phyloP scores from a whole-genome alignment of 2,113 vertebrate species.

The Platysteira castanea region DNA sequence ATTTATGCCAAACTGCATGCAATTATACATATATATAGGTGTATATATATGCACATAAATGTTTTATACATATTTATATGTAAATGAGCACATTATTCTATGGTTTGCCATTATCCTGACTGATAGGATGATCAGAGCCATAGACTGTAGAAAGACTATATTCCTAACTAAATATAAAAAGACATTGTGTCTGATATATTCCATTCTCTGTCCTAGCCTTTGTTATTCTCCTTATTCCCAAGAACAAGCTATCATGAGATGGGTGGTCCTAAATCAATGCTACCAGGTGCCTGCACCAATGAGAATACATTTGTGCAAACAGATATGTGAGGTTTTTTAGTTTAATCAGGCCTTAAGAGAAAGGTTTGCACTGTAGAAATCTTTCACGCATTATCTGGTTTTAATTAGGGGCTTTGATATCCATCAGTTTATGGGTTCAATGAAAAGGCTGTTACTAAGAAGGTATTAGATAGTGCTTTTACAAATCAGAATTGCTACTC shows the following conservation, averaged over 20 bases:
- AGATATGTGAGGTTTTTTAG: not conserved
- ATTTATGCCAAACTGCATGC: not conserved
- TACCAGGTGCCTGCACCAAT: not conserved
- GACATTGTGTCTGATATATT: not conserved
- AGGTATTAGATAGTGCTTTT: not conserved
- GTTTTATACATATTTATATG: not conserved
- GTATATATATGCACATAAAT: not conserved
- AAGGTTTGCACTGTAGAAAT: not conserved
- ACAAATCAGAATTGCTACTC: not conserved
- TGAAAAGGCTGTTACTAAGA: not conserved
- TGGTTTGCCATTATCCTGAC: not conserved
- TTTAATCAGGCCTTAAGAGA: not conserved
- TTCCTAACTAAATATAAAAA: not conserved
- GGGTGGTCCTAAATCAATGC: not conserved
- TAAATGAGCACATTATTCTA: not conserved
- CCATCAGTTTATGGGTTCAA: not conserved
- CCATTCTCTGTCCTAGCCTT: not conserved
- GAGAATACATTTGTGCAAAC: not conserved
- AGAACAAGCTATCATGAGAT: not conserved
- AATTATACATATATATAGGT: not conserved
- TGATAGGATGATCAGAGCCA: not conserved
- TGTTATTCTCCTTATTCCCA: not conserved
- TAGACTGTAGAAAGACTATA: not conserved
- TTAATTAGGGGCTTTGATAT: not conserved
- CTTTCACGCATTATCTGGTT: not conserved